Evolutionary conservation across 2,888 invertebrate species (phyloP).

Genomic region (Blastobasis adustella): DNA sequence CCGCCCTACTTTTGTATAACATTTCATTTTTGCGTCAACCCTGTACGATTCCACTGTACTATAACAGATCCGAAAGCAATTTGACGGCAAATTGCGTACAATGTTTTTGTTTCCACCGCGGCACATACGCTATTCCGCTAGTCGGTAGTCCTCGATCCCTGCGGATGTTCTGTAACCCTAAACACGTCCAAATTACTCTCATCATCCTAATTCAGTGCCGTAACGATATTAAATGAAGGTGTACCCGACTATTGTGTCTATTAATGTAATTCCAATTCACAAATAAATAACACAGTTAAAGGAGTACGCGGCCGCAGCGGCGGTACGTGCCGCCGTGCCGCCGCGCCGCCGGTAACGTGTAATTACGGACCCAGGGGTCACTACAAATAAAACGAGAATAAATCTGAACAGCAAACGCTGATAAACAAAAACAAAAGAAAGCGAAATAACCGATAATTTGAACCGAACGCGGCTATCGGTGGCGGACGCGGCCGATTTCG

Average conservation of each 20-base stretch:
- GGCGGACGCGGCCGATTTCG: constrained; percentile 55
- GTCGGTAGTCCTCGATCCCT: constrained; percentile 25
- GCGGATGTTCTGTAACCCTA: constrained; percentile 16
- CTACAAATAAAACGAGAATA: constrained; percentile 60
- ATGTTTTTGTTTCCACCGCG: constrained; percentile 37
- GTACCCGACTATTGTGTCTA: constrained; percentile 55
- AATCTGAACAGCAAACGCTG: constrained; percentile 43
- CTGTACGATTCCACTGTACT: too few relatives aligned
- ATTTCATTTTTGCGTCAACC: too few relatives aligned
- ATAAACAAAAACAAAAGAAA: constrained; percentile 65
- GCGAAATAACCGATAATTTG: constrained; percentile 68
- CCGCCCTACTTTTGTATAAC: too few relatives aligned
- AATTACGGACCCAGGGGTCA: constrained; percentile 70
- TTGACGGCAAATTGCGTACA: too few relatives aligned
- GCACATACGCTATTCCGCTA: constrained; percentile 4
- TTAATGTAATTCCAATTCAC: constrained; percentile 68
- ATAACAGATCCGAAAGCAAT: too few relatives aligned
- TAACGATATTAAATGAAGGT: constrained; percentile 72
- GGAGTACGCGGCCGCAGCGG: constrained; percentile 48
- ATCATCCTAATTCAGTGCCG: constrained; percentile 58
- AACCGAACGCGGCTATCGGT: constrained; percentile 40
- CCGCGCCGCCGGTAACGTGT: constrained; percentile 44
- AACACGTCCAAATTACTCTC: constrained; percentile 53
- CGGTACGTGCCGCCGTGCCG: constrained; percentile 52
- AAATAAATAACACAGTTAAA: constrained; percentile 71